Conservation (phyloP, 2,888 invertebrate species). For the Leptinotarsa haldemani region DNA sequence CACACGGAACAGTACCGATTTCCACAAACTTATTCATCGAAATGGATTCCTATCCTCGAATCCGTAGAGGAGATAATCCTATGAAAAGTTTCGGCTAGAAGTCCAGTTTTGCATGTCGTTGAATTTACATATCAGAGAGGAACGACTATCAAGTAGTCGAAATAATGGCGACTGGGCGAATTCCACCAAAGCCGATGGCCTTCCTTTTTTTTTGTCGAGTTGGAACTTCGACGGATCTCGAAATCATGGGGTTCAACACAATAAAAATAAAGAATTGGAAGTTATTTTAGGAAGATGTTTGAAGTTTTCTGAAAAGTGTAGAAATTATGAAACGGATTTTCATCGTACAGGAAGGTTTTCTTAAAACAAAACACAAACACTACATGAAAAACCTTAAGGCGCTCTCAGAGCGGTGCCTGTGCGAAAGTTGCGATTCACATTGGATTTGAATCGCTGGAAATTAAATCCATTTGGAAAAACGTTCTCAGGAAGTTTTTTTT, state of each 20-base stretch:
- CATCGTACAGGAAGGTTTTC: no score
- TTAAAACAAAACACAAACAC: no score
- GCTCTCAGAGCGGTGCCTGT: no score
- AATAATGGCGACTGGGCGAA: constrained; percentile 44
- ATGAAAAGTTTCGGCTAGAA: neutral
- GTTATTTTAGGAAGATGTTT: neutral
- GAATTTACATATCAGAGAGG: neutral
- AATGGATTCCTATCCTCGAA: neutral
- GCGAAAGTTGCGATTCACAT: no score
- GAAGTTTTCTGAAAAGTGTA: neutral
- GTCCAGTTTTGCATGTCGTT: neutral
- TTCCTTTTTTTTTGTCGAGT: constrained; percentile 24
- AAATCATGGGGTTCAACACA: neutral
- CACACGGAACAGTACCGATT: neutral
- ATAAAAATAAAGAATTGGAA: neutral
- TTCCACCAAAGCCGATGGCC: constrained; percentile 27
- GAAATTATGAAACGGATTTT: no score
- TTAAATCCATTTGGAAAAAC: no score
- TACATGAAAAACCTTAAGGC: no score
- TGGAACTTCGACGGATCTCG: neutral
- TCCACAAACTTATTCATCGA: neutral
- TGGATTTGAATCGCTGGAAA: no score
- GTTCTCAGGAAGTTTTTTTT: no score
- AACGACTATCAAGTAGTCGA: constrained; percentile 28
- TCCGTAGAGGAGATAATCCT: neutral